phyloP scores from a whole-genome alignment of 2,888 invertebrate genomes.

The Melikaiella ostensackeni region DNA sequence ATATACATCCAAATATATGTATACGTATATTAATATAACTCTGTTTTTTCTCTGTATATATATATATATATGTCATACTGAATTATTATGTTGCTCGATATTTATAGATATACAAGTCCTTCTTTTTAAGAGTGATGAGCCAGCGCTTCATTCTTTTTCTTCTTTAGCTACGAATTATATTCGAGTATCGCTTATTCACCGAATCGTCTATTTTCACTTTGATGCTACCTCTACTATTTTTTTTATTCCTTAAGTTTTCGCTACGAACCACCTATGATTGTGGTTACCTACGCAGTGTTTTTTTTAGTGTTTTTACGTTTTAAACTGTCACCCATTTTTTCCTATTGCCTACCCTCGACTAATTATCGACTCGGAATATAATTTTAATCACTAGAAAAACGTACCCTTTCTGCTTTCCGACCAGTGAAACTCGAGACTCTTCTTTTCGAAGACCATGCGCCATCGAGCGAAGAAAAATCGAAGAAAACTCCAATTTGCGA shows the following conservation, averaged over 20 bases:
- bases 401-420: background rate
- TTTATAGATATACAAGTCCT: constrained; percentile 76
- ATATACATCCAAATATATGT: constrained; percentile 56
- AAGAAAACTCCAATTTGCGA: background rate
- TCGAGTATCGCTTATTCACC: constrained; percentile 20
- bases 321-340: constrained; percentile 9
- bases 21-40: constrained; percentile 56
- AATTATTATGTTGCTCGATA: constrained; percentile 68
- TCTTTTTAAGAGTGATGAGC: constrained; percentile 70
- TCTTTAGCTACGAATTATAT: constrained; percentile 25
- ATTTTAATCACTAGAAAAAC: constrained; percentile 30
- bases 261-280: constrained; percentile 62
- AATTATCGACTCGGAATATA: constrained; percentile 18
- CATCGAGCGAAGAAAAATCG: constrained; percentile 15
- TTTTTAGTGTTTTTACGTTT: constrained; percentile 15
- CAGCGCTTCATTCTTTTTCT: constrained; percentile 66
- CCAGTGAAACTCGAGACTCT: constrained; percentile 29
- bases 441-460: background rate
- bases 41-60: constrained; percentile 53
- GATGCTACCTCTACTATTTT: constrained; percentile 60
- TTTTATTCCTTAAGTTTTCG: constrained; percentile 48
- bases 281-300: constrained; percentile 48
- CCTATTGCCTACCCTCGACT: constrained; percentile 15
- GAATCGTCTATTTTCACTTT: constrained; percentile 58
- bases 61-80: constrained; percentile 9